A percentile compares a stretch with the other conserved stretches of the same genome.
Evolutionary conservation across 2,888 invertebrate species (phyloP).

Genomic region (Reticulitermes lucifugus): DNA sequence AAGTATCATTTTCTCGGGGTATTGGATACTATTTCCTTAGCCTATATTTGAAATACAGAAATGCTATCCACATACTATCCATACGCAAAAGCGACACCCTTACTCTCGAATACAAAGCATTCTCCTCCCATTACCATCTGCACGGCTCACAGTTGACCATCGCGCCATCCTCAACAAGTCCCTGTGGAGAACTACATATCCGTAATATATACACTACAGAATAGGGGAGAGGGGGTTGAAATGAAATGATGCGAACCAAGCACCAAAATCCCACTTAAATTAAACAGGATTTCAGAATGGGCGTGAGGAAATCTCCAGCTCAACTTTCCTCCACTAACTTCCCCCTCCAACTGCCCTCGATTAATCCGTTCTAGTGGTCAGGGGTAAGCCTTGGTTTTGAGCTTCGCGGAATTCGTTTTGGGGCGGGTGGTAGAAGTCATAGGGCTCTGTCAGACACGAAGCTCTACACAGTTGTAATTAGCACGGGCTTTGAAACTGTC

Average conservation of each 20-base stretch:
- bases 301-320: slow-evolving; percentile 38
- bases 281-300: slow-evolving; percentile 47
- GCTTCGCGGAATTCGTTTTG: slow-evolving; percentile 27
- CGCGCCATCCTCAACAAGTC: neutral
- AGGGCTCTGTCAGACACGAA: neutral
- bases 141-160: slow-evolving; percentile 22
- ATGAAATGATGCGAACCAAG: slow-evolving; percentile 23
- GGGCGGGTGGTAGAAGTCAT: neutral
- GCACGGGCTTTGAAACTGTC: slow-evolving; percentile 10
- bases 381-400: slow-evolving; percentile 32
- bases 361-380: slow-evolving; percentile 8
- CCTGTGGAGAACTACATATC: slow-evolving; percentile 10
- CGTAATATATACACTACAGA: neutral
- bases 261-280: slow-evolving; percentile 49
- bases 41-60: no score
- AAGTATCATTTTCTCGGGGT: no score
- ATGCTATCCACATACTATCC: no score
- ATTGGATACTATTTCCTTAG: no score
- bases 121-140: neutral
- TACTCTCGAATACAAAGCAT: neutral
- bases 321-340: neutral
- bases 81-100: neutral
- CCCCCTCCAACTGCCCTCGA: neutral
- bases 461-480: slow-evolving; percentile 23
- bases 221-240: slow-evolving; percentile 31